Evolutionary conservation across 2,113 vertebrate species (phyloP).

Genomic region (sheep (Ovis aries)): DNA sequence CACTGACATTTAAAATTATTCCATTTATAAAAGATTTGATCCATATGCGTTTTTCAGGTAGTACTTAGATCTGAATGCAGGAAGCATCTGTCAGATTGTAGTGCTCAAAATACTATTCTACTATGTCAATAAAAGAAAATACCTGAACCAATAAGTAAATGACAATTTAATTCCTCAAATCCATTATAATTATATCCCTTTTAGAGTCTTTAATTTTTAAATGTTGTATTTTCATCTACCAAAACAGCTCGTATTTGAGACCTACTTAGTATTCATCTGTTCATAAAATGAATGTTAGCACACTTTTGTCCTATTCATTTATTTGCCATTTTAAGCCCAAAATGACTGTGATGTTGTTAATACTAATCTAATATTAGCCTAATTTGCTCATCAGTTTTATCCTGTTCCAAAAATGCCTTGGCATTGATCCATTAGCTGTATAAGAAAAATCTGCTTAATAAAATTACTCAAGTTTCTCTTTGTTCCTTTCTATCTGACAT

Average conservation of each 20-base stretch:
- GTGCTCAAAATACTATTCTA: neutral
- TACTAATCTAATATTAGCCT: neutral
- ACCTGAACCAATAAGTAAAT: neutral
- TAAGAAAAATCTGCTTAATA: neutral
- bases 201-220: neutral
- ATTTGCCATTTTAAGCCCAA: neutral
- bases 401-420: constrained; percentile 9
- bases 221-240: neutral
- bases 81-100: neutral
- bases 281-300: neutral
- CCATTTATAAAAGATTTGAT: neutral
- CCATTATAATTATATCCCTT: neutral
- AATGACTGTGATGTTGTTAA: constrained; percentile 5
- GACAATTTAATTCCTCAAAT: constrained; percentile 7
- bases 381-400: neutral
- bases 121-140: constrained; percentile 1
- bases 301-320: neutral
- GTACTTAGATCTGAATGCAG: neutral
- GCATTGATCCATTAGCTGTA: neutral
- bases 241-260: neutral
- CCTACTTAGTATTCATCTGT: neutral
- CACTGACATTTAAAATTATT: neutral
- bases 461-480: neutral
- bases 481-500: neutral
- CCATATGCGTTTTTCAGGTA: neutral